Conservation (phyloP, 2,113 vertebrate genomes). For the Scomber scombrus region DNA sequence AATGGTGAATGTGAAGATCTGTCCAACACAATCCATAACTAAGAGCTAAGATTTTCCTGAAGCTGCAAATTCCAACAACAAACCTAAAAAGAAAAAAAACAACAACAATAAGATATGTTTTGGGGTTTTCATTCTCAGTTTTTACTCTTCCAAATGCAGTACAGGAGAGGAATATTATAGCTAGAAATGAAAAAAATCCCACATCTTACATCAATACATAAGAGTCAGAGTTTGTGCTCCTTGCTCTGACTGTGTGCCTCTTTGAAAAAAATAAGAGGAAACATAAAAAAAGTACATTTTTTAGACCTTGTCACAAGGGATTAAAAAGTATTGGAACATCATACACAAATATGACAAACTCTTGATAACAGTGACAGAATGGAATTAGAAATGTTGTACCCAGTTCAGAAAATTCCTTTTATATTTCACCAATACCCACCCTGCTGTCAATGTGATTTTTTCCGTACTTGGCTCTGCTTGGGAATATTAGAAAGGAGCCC, state of each 20-base stretch:
- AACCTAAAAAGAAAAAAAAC: slow-evolving; percentile 10
- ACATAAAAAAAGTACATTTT: slow-evolving; percentile 54
- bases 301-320: slow-evolving; percentile 72
- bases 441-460: slow-evolving; percentile 65
- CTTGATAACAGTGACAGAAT: slow-evolving; percentile 73
- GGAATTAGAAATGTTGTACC: slow-evolving; percentile 74
- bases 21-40: no score
- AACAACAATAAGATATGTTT: slow-evolving; percentile 14
- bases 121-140: background rate
- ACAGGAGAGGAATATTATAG: background rate
- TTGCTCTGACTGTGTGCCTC: slow-evolving; percentile 50
- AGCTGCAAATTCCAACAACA: slow-evolving; percentile 10
- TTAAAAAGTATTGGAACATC: slow-evolving; percentile 71
- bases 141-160: slow-evolving; percentile 2
- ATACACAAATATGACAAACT: slow-evolving; percentile 75
- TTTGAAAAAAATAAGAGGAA: slow-evolving; percentile 56
- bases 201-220: slow-evolving; percentile 29
- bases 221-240: slow-evolving; percentile 49
- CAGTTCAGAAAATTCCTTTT: slow-evolving; percentile 66
- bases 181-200: slow-evolving; percentile 12
- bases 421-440: slow-evolving; percentile 52
- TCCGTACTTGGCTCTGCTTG: slow-evolving; percentile 30
- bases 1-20: no score
- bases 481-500: slow-evolving; percentile 34
- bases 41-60: slow-evolving; percentile 2